phyloP scores from a whole-genome alignment of 2,113 vertebrate species.

The Poeciliopsis turrubarensis region DNA sequence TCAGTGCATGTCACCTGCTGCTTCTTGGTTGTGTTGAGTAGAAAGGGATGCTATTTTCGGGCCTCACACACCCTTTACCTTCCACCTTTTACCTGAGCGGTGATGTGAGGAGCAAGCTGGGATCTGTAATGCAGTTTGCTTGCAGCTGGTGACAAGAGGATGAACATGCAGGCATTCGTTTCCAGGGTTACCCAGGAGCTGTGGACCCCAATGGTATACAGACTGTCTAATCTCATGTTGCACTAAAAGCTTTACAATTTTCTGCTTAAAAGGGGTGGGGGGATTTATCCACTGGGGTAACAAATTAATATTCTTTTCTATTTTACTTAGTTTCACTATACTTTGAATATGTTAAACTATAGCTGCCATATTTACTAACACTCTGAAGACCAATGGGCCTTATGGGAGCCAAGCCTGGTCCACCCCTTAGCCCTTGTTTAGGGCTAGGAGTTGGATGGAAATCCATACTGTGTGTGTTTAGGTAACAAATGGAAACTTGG shows the following conservation, averaged over 20 bases:
- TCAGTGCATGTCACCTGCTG: constrained; percentile 39
- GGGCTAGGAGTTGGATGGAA: too few species aligned
- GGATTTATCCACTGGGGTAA: constrained; percentile 1
- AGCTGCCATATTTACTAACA: too few species aligned
- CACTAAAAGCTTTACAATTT: constrained; percentile 14
- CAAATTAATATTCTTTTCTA: not conserved
- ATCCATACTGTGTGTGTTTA: constrained; percentile 4
- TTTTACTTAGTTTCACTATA: not conserved
- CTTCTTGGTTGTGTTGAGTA: constrained; percentile 35
- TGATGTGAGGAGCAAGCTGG: constrained; percentile 27
- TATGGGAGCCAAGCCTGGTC: too few species aligned
- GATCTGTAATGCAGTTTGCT: constrained; percentile 14
- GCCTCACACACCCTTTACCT: constrained; percentile 30
- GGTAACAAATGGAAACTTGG: constrained; percentile 38
- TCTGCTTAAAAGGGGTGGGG: not conserved
- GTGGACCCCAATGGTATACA: constrained; percentile 28
- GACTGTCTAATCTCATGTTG: constrained; percentile 30
- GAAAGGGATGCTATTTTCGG: constrained; percentile 46
- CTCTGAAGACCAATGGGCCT: too few species aligned
- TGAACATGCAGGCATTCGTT: constrained; percentile 9
- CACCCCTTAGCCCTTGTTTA: too few species aligned
- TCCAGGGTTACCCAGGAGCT: constrained; percentile 41
- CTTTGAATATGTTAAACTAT: not conserved
- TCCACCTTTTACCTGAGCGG: constrained; percentile 32
- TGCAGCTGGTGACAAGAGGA: constrained; percentile 42